Evolutionary conservation across 2,113 vertebrate genomes (phyloP).

Genomic region (Urocynchramus pylzowi): DNA sequence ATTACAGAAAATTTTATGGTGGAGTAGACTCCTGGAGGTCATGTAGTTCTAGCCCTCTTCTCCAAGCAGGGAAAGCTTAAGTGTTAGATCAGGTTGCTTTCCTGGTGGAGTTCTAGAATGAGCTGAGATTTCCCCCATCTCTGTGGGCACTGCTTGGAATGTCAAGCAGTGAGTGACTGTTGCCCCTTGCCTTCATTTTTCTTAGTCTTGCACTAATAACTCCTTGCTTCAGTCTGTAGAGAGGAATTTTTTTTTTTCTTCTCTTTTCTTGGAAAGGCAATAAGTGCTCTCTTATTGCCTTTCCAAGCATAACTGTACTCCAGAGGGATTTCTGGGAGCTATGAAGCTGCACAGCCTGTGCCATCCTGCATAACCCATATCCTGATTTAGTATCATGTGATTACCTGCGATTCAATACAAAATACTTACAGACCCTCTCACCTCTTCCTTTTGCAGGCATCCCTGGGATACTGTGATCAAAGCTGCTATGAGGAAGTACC

Average conservation of each 20-base stretch:
- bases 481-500: conserved; percentile 83
- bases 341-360: not conserved
- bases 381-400: not conserved
- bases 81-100: not conserved
- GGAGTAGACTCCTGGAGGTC: not conserved
- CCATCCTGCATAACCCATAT: not conserved
- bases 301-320: not conserved
- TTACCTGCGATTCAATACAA: not conserved
- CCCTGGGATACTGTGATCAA: conserved; percentile 82
- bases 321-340: not conserved
- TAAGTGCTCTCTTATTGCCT: not conserved
- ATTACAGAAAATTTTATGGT: not conserved
- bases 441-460: conserved; percentile 61
- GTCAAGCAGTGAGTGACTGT: not conserved
- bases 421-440: not conserved
- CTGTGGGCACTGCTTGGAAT: not conserved
- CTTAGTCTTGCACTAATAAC: not conserved
- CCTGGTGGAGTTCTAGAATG: not conserved
- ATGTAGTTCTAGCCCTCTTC: not conserved
- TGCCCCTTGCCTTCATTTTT: not conserved
- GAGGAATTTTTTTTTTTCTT: not conserved
- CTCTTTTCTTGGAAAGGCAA: not conserved
- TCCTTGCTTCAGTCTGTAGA: not conserved
- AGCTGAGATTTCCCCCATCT: not conserved
- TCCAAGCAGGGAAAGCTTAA: not conserved